A percentile compares a stretch with the other conserved stretches of the same genome.
Evolutionary conservation across 2,113 vertebrate species (phyloP).

Genomic region (Athene cunicularia): DNA sequence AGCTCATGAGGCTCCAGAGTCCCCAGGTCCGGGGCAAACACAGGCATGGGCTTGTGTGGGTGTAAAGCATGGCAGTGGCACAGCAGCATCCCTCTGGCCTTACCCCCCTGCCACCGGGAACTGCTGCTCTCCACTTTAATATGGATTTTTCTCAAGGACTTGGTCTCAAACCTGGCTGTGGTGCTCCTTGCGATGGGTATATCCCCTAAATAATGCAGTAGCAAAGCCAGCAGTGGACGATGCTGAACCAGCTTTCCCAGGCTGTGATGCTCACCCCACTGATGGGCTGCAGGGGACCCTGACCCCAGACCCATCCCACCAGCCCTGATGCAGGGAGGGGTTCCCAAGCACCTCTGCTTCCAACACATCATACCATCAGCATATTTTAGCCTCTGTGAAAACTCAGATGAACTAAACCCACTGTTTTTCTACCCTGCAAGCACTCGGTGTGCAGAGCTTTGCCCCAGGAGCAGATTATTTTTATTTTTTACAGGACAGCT

Average conservation of each 20-base stretch:
- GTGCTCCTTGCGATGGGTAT: background rate
- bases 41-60: rapidly evolving
- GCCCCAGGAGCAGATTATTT: background rate
- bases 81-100: background rate
- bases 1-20: background rate
- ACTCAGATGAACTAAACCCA: background rate
- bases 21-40: rapidly evolving
- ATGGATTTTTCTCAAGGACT: background rate
- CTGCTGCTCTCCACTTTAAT: background rate
- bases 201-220: background rate
- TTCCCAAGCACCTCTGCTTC: background rate
- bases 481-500: background rate
- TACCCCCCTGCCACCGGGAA: rapidly evolving
- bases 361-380: background rate
- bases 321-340: background rate
- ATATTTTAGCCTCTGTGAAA: background rate
- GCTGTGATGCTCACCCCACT: background rate
- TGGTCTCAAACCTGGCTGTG: background rate
- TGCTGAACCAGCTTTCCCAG: background rate
- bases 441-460: rapidly evolving
- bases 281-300: background rate
- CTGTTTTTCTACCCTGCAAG: background rate
- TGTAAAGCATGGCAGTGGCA: rapidly evolving
- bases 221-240: background rate
- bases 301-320: rapidly evolving